Base-by-base conservation (phyloP, 2,797 vertebrate genomes). In the Pseudochromis fuscus region DNA sequence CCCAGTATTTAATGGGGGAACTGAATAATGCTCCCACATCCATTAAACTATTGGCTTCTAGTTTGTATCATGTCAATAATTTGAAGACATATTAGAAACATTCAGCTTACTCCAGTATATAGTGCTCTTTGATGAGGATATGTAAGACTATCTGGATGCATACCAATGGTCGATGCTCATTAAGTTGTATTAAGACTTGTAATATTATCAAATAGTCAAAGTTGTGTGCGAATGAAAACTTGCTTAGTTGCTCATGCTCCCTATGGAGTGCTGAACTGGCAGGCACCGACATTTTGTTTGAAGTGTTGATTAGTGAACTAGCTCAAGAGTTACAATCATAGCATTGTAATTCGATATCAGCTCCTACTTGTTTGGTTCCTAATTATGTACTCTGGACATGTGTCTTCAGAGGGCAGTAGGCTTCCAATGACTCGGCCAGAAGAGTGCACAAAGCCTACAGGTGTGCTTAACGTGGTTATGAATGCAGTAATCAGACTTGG, bases 381-480 rank as follows among this genome's bases (percentile, higher is more conserved):
- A 80, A 88, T 86, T 79, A 87, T 83, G 52, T 85, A 88, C 65
- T 77, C 63, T 71, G 11, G 46, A 67, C 46, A 52, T 67, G 63
- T 77, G 69, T 72, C 61, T 82, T 35, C 73, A 45, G 55, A 78
- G 63, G 69, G 72, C 74, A 87, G 75, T 80, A 75, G 31, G 80
- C 88, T 92, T 85, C 84, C 83, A 89, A 89, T 71, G 83, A 82
- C 67, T 87, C 75, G 89, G 85, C 86, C 72, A 69, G 52, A 67
- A 28, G 64, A 79, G 63, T 15, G 42, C 33, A 60, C 35, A 63
- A 83, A 84, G 82, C 79, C 82, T 84, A 84, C 27, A 56, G 48
- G 76, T 88, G 88, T 88, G 88, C 88, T 89, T 88, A 77, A 87
- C 71, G 73, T 77, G 50, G 67, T 61, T 67, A 82, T 83, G 68